Conservation (phyloP, 1,140 invertebrate genomes). For the Drosophila quadrilineata region DNA sequence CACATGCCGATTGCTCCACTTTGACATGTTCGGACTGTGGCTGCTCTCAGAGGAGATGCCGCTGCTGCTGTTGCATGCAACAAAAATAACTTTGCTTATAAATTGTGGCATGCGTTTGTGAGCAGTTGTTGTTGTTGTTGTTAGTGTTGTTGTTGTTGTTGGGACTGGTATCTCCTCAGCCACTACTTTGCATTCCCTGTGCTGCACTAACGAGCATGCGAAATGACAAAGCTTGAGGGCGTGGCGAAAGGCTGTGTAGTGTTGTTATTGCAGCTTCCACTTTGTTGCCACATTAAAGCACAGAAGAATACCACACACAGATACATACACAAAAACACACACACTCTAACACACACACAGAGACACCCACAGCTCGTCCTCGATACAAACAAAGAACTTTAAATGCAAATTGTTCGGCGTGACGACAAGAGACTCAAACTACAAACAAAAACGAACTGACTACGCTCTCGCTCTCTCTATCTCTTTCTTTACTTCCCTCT, state of each 20-base stretch:
- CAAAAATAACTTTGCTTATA: constrained; percentile 75
- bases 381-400: no score
- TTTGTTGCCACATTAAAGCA: constrained; percentile 67
- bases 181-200: constrained; percentile 67
- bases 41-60: constrained; percentile 26
- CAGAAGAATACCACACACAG: constrained; percentile 1
- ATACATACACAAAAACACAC: constrained; percentile 4
- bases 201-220: constrained; percentile 74
- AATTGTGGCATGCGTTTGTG: constrained; percentile 77
- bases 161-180: constrained; percentile 37
- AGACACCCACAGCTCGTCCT: no score
- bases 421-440: constrained; percentile 2
- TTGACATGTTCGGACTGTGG: constrained; percentile 73
- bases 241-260: constrained; percentile 38
- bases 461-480: no score
- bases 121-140: constrained; percentile 33
- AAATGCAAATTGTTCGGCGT: constrained; percentile 66
- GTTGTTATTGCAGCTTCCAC: constrained; percentile 42
- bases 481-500: background rate
- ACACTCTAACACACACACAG: background rate
- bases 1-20: constrained; percentile 75
- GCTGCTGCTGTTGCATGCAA: constrained; percentile 19
- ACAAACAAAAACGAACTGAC: constrained; percentile 7
- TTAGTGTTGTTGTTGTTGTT: constrained; percentile 41
- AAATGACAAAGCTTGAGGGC: constrained; percentile 70